Base-by-base conservation (phyloP, 2,797 vertebrate species). In the Ataeniobius toweri region DNA sequence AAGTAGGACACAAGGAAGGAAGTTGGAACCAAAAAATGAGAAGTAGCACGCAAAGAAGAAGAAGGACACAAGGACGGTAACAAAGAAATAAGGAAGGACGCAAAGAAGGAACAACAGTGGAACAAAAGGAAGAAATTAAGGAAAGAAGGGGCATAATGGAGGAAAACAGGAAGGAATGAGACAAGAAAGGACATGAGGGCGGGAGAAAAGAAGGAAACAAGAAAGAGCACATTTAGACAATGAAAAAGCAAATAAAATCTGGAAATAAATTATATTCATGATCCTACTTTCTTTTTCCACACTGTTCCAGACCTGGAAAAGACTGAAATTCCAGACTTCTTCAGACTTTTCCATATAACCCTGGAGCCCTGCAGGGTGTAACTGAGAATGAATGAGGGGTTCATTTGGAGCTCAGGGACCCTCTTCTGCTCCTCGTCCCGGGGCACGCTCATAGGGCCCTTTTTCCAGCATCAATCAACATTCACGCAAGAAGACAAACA, bases 391-490 rank as follows among this genome's bases (percentile, higher is more conserved):
- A 44, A n/a, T 13, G 39, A 46, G 10, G 22, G 39, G 5, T 68
- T 44, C 0, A 14, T 78, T 28, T 61, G 80, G 71, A 78, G 48
- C 73, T 84, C 75, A 1, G 41, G 77, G 85, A 81, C 87, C 89
- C 86, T 91, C 92, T 79, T 78, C 74, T 84, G 87, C 90, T 89
- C 75, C 84, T 28, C 10, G 6, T 71, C 61, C 53, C 3, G 73
- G 80, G 85, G 86, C 85, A 24, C 44, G 24, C 63, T 93, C 89
- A 92, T 79, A 1, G 46, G 92, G 87, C 84, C 92, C 50, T 74
- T 53, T 51, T 46, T 75, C 80, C 83, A 86, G 83, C 80, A 83
- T 74, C 53, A n/a, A 16, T 1, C 13, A 28, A 72, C n/a, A 65
- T 76, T 86, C 80, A 51, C 16, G 50, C 36, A 41, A 22, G 39